These are phyloP conservation scores for Hemicordylus capensis DNA, from an alignment of 2,113 vertebrate species.

Conservation along the genomic window DNA sequence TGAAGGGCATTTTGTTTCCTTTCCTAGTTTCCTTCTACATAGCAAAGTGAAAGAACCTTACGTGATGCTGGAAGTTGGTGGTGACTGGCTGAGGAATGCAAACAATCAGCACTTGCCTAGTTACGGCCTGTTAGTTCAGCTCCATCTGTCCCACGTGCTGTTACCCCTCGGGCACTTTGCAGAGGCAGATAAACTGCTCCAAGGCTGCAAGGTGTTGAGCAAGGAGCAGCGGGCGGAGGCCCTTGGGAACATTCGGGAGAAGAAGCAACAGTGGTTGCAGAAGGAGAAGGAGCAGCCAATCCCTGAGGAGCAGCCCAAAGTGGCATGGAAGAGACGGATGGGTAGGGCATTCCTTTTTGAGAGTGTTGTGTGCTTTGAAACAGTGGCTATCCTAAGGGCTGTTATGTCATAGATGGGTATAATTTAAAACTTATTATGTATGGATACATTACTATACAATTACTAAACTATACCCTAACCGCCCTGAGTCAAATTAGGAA, in stretches of 20 bases:
- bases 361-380: background rate
- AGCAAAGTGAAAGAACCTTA: constrained; percentile 85
- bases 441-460: background rate
- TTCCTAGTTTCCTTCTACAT: constrained; percentile 87
- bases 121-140: constrained; percentile 79
- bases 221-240: constrained; percentile 70
- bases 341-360: constrained; percentile 57
- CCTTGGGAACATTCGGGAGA: constrained; percentile 70
- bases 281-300: background rate
- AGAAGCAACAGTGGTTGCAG: constrained; percentile 35
- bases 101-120: constrained; percentile 70
- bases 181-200: constrained; percentile 80
- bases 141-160: constrained; percentile 83
- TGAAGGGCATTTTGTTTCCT: background rate
- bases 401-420: too few relatives aligned
- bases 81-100: constrained; percentile 80
- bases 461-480: too few relatives aligned
- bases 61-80: constrained; percentile 77
- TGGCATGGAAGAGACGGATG: constrained; percentile 31
- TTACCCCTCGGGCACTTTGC: constrained; percentile 79
- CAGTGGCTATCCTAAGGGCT: too few relatives aligned
- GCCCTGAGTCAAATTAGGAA: too few relatives aligned
- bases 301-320: background rate
- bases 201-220: constrained; percentile 59
- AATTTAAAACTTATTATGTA: background rate